Base-by-base conservation (phyloP, 2,797 vertebrate species). In the Sciaenops ocellatus region DNA sequence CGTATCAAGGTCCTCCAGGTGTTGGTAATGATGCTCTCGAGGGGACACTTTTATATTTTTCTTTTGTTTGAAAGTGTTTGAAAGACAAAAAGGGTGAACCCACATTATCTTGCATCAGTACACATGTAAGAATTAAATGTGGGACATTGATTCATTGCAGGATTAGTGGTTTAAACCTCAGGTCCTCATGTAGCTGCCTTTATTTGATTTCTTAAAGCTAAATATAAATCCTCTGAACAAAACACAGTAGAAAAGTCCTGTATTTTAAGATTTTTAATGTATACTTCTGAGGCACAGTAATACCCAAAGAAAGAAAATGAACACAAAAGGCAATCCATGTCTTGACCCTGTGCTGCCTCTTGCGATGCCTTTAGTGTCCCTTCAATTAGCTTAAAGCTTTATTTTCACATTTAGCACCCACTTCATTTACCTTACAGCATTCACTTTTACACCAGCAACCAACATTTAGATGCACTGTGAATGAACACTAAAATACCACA, bases 241-340 rank as follows among this genome's bases (percentile, higher is more conserved):
- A 50, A n/a, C 16, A 64, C 18, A 73, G 38, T 47, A 48, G 24
- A 50, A 77, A 70, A 51, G 56, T 44, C 28, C 13, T 34, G 56
- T 81, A 51, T 66, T 60, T 72, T 46, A 82, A 75, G 24, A 44
- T 30, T 63, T 77, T 70, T 93, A 91, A 90, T 89, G 73, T 82
- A 84, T 71, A 89, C 34, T 85, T 93, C 69, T 77, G 85, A 92
- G 90, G 89, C 83, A 89, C 88, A 85, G 51, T 77, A 88, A 91
- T 79, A 91, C 85, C 73, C 74, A 78, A 82, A 90, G 63, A 83
- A 85, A 80, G 70, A 69, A 73, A 81, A 83, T 46, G 28, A 85
- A 90, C 73, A 88, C 83, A 78, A 78, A 86, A 86, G 48, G 77
- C 80, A 70, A 84, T 89, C 68, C n/a, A 44, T 86, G 56, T 73